A percentile compares a stretch with the other conserved stretches of the same genome.
Evolutionary conservation across 2,888 invertebrate genomes (phyloP).

Genomic region (Malthinus flaveolus): DNA sequence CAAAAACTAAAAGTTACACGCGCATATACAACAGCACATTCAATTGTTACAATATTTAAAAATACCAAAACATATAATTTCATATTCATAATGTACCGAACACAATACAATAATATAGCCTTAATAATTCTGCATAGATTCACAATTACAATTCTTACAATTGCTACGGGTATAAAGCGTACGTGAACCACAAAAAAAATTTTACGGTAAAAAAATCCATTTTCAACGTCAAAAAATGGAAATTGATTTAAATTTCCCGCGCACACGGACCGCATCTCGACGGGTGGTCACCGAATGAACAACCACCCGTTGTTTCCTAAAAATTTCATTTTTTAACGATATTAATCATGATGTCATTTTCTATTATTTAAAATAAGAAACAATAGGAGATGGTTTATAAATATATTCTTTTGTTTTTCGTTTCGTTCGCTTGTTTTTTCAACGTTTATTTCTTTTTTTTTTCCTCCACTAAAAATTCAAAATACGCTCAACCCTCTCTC

Average conservation of each 20-base stretch:
- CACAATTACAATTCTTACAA: conserved; percentile 33
- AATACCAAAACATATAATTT: conserved; percentile 52
- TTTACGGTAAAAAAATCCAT: conserved; percentile 6
- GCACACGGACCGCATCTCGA: conserved; percentile 35
- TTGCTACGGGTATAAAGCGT: conserved; percentile 6
- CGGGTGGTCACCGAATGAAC: conserved; percentile 45
- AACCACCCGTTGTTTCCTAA: conserved; percentile 50
- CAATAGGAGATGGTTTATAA: conserved; percentile 36
- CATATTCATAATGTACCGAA: conserved; percentile 51
- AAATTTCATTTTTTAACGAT: conserved; percentile 53
- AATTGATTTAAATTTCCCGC: conserved; percentile 42
- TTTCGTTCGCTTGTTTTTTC: conserved; percentile 10
- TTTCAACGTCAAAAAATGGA: not conserved
- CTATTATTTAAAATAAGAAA: conserved; percentile 51
- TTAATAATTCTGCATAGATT: conserved; percentile 39
- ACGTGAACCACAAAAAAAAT: conserved; percentile 18
- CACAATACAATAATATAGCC: conserved; percentile 46
- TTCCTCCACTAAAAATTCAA: too few species aligned
- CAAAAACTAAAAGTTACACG: conserved; percentile 33
- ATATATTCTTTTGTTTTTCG: conserved; percentile 15
- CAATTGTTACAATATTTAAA: conserved; percentile 51
- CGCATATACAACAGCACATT: conserved; percentile 47
- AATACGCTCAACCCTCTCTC: too few species aligned
- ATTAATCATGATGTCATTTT: conserved; percentile 54
- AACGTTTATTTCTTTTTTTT: not conserved